Evolutionary conservation across 2,888 invertebrate genomes (phyloP).

Genomic region (Zaprionus lineosus): DNA sequence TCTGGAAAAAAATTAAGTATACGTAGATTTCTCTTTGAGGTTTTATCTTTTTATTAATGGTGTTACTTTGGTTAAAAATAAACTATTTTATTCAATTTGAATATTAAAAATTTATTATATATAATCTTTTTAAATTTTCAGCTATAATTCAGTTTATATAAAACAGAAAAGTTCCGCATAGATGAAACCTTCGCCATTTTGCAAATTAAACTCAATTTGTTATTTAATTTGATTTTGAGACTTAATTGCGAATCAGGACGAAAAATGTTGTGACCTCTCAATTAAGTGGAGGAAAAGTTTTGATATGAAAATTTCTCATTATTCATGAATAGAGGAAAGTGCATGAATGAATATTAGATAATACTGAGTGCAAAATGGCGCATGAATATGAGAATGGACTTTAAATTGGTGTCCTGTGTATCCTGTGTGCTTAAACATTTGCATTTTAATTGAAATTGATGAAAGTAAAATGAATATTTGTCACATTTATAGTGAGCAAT

Average conservation of each 20-base stretch:
- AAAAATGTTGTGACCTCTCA: conserved; percentile 34
- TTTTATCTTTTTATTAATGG: no score
- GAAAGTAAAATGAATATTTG: conserved; percentile 29
- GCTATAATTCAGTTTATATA: no score
- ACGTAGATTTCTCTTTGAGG: no score
- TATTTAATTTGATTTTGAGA: conserved; percentile 27
- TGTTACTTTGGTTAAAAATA: no score
- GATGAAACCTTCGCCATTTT: no score
- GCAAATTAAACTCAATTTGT: conserved; percentile 38
- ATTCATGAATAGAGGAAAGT: conserved; percentile 8
- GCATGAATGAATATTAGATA: conserved; percentile 27
- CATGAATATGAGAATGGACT: conserved; percentile 8
- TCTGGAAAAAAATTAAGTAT: no score
- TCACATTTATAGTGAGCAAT: conserved; percentile 54
- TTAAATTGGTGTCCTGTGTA: neutral
- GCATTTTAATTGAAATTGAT: conserved; percentile 69
- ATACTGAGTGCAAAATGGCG: neutral
- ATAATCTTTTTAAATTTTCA: neutral
- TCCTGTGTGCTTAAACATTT: conserved; percentile 10
- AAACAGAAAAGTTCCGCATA: no score
- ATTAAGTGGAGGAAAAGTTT: conserved; percentile 36
- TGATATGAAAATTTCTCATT: conserved; percentile 16
- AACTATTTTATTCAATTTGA: no score
- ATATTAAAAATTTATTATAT: no score
- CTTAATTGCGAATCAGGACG: conserved; percentile 44